These are phyloP conservation scores for Lysandra coridon DNA, from an alignment of 2,888 invertebrate species.

Conservation along the genomic window DNA sequence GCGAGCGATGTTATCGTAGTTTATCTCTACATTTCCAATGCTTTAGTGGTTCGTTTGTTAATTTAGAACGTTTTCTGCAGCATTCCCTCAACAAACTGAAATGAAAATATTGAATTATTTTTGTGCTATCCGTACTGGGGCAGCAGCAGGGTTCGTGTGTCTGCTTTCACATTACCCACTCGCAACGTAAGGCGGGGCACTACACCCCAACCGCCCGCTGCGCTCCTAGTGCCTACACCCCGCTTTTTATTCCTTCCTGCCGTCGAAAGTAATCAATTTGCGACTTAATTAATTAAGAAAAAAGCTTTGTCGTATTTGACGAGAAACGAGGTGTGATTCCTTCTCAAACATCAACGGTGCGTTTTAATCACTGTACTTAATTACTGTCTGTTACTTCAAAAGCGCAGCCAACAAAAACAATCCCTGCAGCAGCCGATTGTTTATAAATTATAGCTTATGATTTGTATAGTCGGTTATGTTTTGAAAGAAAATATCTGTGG, in stretches of 20 bases:
- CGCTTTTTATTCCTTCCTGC: slow-evolving; percentile 75
- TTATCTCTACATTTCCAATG: neutral
- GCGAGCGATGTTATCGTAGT: no score
- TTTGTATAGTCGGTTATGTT: neutral
- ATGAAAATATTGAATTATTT: slow-evolving; percentile 41
- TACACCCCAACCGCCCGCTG: slow-evolving; percentile 60
- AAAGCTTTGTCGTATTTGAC: slow-evolving; percentile 53
- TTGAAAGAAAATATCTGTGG: neutral
- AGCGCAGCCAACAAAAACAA: neutral
- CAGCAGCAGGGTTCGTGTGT: slow-evolving; percentile 79
- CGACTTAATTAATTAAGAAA: slow-evolving; percentile 79
- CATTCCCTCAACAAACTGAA: slow-evolving; percentile 22
- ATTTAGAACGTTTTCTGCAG: neutral
- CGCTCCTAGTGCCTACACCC: slow-evolving; percentile 70
- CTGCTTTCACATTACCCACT: slow-evolving; percentile 80
- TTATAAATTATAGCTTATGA: neutral
- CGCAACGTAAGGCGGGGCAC: slow-evolving; percentile 69
- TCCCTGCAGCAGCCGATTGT: neutral
- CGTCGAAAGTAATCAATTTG: slow-evolving; percentile 80
- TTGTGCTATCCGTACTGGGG: slow-evolving; percentile 61
- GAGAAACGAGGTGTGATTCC: slow-evolving; percentile 44
- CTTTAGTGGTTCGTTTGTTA: neutral
- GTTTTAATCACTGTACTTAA: slow-evolving; percentile 20
- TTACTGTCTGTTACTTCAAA: neutral
- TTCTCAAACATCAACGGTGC: slow-evolving; percentile 23